phyloP scores from a whole-genome alignment of 2,888 invertebrate genomes.

The Ornithoptera priamus region DNA sequence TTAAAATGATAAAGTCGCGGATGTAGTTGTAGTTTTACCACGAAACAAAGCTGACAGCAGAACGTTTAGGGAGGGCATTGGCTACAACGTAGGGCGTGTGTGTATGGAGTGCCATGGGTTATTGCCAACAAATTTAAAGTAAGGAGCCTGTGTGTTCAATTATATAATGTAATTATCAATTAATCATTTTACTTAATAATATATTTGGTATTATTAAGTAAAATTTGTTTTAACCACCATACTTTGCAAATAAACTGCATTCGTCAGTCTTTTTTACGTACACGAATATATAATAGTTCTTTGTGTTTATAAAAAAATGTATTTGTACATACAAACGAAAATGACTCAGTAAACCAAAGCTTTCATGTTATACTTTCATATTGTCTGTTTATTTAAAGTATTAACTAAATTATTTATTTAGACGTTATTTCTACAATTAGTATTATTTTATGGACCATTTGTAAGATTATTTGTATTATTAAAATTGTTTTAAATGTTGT shows the following conservation, averaged over 20 bases:
- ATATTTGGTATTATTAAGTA: constrained; percentile 23
- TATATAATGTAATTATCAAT: constrained; percentile 52
- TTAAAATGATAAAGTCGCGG: not conserved
- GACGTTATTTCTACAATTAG: constrained; percentile 52
- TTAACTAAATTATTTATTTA: constrained; percentile 43
- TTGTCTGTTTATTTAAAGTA: constrained; percentile 34
- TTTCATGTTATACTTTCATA: constrained; percentile 50
- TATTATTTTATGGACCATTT: constrained; percentile 63
- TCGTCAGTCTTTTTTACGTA: constrained; percentile 7
- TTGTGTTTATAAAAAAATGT: constrained; percentile 20
- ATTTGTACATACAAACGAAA: constrained; percentile 30
- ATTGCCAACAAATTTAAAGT: constrained; percentile 66
- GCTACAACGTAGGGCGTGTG: constrained; percentile 1
- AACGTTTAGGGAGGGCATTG: constrained; percentile 3
- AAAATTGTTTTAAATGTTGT: constrained; percentile 36
- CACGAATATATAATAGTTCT: constrained; percentile 10
- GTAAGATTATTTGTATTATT: constrained; percentile 47
- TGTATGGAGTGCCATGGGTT: constrained; percentile 64
- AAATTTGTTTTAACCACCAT: constrained; percentile 11
- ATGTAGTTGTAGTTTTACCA: not conserved
- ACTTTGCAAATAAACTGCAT: constrained; percentile 12
- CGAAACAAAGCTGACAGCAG: not conserved
- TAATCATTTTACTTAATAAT: constrained; percentile 33
- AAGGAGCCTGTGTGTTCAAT: constrained; percentile 77
- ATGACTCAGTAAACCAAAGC: constrained; percentile 71